Evolutionary conservation across 2,113 vertebrate species (phyloP), one percentile per base, ranked within the genome.

Genomic region (Tor tambroides): DNA sequence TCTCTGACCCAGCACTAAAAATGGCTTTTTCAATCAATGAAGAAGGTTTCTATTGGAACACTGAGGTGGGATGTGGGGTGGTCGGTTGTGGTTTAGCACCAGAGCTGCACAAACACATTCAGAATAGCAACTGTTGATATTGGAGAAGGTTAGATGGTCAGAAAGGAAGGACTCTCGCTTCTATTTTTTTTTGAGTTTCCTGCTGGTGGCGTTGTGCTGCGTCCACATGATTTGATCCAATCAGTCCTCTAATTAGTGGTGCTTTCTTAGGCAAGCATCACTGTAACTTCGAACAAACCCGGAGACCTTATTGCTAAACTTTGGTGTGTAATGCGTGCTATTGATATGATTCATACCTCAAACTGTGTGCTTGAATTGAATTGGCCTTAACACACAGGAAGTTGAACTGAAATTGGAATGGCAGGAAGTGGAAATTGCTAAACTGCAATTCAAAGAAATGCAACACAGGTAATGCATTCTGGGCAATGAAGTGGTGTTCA

Each of bases 41-140:
- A 19, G 14, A 56, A 41, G 80, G 32, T 81, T 90, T 90, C 80
- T 72, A 86, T 67, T 84, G 54, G 76, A 85, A 28, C 67, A 43
- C 65, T 79, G 75, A n/a, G 78, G 82, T 88, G 43, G 84, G 35
- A 75, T 54, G 46, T 28, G 71, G 43, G 78, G 76, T 51, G 49
- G n/a, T 75, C 7, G 59, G 72, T 71, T 12, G 43, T 32, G 86
- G 86, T 87, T 74, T 49, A 77, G 84, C 76, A 61, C 56, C 43
- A n/a, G 72, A 84, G 76, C 35, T 15, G 76, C 49, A 65, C 82
- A 80, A 82, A 81, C 86, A 51, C 65, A 35, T 86, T 80, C 80
- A 5, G 43, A 23, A 65, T 63, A 85, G 79, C 80, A 87, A 79
- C 75, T 89, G 56, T 87, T 91, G 87, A 86, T 87, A 78, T 86